phyloP scores from a whole-genome alignment of 1,140 invertebrate genomes.

The Pygmarrhopalites habei region DNA sequence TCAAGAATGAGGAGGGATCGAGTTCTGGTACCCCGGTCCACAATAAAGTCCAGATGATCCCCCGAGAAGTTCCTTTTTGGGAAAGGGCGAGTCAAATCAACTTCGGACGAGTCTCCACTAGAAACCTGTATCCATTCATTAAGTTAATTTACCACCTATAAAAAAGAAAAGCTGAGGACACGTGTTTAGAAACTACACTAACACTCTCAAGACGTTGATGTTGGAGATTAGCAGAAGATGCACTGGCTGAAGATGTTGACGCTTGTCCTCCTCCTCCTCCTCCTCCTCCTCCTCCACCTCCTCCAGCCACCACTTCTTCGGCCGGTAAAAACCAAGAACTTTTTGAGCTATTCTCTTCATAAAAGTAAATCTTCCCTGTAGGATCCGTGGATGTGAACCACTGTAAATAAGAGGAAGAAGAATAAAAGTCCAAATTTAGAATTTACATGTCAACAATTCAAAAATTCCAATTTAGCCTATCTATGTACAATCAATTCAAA shows the following conservation, averaged over 20 bases:
- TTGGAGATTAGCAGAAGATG: too few relatives aligned
- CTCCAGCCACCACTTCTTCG: not conserved
- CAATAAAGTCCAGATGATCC: slow-evolving; percentile 5
- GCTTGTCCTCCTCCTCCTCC: not conserved
- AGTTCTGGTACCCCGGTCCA: slow-evolving; percentile 13
- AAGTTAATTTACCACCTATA: too few relatives aligned
- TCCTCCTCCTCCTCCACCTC: not conserved
- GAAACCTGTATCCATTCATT: not conserved
- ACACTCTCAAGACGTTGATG: not conserved
- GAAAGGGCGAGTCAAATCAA: slow-evolving; percentile 1
- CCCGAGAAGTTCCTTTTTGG: slow-evolving; percentile 30
- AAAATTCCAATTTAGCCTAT: too few relatives aligned
- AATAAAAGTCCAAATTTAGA: too few relatives aligned
- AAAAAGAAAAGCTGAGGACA: too few relatives aligned
- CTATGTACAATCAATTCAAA: too few relatives aligned
- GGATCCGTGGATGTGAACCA: slow-evolving; percentile 56
- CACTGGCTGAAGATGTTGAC: not conserved
- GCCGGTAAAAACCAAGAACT: slow-evolving; percentile 54
- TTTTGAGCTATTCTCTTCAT: slow-evolving; percentile 54
- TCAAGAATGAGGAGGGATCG: too few relatives aligned
- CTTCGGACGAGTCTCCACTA: slow-evolving; percentile 1
- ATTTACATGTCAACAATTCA: too few relatives aligned
- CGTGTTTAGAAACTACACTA: not conserved
- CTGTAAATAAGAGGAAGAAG: slow-evolving; percentile 45
- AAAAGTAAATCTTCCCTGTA: slow-evolving; percentile 56